A percentile compares a stretch with the other conserved stretches of the same genome.
Evolutionary conservation across 2,113 vertebrate genomes (phyloP).

Genomic region (Cromileptes altivelis): DNA sequence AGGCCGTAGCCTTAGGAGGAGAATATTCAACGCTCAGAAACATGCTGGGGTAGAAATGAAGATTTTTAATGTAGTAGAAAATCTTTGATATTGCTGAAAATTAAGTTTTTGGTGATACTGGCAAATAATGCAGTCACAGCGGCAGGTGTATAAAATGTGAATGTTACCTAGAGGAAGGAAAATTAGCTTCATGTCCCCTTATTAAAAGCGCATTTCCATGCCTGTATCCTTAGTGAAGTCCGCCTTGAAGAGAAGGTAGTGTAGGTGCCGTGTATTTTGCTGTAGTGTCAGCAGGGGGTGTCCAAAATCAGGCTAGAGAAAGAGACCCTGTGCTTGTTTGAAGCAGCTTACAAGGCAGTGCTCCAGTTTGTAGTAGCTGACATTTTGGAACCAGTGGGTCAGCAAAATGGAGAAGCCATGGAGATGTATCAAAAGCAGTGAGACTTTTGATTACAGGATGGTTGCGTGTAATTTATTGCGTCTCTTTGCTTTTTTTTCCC

Average conservation of each 20-base stretch:
- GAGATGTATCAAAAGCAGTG: constrained; percentile 67
- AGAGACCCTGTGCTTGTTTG: constrained; percentile 43
- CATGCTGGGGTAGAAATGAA: constrained; percentile 42
- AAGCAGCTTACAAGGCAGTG: constrained; percentile 57
- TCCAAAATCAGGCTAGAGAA: constrained; percentile 68
- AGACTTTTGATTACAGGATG: constrained; percentile 48
- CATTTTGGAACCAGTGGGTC: constrained; percentile 83
- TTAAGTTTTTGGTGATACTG: background rate
- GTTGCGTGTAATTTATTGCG: constrained; percentile 45
- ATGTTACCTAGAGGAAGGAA: background rate
- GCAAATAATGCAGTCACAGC: accelerated
- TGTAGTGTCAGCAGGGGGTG: constrained; percentile 78
- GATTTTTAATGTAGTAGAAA: background rate
- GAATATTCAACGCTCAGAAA: constrained; percentile 26
- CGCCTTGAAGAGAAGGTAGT: background rate
- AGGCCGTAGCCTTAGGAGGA: constrained; percentile 36
- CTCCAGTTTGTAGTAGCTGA: constrained; percentile 79
- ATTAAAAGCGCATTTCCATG: no score
- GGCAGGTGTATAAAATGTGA: background rate
- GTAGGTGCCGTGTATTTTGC: constrained; percentile 46
- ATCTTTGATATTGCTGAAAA: background rate
- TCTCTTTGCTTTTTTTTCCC: constrained; percentile 1
- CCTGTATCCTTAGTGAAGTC: background rate
- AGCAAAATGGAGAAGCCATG: constrained; percentile 75
- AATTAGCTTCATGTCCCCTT: background rate